Percentiles rank a stretch among this genome's conserved stretches.
Conservation (phyloP, 1,140 invertebrate genomes). For the Bombus haemorrhoidalis region DNA sequence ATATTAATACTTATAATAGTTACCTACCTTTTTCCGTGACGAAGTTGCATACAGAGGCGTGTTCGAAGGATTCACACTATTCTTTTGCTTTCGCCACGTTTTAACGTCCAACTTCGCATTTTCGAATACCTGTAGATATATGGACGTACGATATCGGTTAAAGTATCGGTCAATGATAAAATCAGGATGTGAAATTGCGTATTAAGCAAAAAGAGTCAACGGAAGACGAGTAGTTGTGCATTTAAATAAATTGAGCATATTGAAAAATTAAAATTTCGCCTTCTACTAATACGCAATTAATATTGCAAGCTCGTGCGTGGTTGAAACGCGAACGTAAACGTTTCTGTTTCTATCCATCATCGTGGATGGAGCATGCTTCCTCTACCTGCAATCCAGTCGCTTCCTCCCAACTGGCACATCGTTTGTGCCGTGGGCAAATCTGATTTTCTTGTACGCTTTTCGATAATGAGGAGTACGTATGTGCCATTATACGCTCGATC, state of each 20-base stretch:
- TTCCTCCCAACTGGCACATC: constrained; percentile 59
- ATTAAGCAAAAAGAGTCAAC: not conserved
- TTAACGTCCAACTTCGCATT: not conserved
- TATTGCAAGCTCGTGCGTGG: not conserved
- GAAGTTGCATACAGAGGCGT: too few species aligned
- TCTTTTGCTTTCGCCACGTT: not conserved
- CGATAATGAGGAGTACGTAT: constrained; percentile 81
- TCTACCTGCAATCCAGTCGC: constrained; percentile 53
- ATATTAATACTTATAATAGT: not conserved
- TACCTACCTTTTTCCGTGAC: not conserved
- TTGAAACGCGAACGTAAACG: not conserved
- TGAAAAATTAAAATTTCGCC: not conserved
- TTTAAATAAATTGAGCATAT: not conserved
- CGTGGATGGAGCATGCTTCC: constrained; percentile 18
- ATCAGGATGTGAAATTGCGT: too few species aligned
- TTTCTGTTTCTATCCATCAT: not conserved
- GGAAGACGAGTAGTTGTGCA: not conserved
- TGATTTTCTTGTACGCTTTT: constrained; percentile 34
- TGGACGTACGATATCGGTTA: too few species aligned
- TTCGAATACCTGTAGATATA: not conserved
- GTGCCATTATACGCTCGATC: constrained; percentile 81
- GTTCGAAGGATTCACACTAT: not conserved
- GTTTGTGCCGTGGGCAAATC: constrained; percentile 70
- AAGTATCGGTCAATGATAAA: too few species aligned
- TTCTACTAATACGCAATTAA: not conserved